A percentile compares a stretch with the other conserved stretches of the same genome.
phyloP scores from a whole-genome alignment of 2,113 vertebrate genomes.

The Cyanoramphus novaezelandiae region DNA sequence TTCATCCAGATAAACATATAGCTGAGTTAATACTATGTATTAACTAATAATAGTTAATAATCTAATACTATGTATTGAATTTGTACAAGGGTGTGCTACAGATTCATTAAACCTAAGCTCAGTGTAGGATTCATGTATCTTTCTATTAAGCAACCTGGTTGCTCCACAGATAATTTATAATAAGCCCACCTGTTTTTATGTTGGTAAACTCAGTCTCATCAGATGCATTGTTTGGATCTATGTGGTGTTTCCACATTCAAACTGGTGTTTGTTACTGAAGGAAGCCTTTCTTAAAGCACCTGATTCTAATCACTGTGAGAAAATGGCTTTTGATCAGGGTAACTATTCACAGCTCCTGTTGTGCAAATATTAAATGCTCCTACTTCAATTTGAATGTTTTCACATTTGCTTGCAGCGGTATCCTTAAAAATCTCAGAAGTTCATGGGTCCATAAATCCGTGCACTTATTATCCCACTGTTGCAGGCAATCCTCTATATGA shows the following conservation, averaged over 20 bases:
- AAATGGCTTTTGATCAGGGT: background rate
- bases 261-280: background rate
- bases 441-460: background rate
- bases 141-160: slow-evolving; percentile 2
- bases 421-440: background rate
- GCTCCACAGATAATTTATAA: background rate
- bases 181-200: background rate
- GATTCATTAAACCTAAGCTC: background rate
- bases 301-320: background rate
- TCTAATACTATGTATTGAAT: background rate
- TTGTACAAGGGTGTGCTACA: background rate
- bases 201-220: background rate
- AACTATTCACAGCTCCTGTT: background rate
- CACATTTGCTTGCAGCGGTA: background rate
- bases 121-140: background rate
- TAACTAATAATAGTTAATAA: background rate
- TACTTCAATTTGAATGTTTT: background rate
- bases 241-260: background rate
- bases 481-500: background rate
- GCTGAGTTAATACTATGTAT: background rate
- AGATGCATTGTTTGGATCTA: background rate
- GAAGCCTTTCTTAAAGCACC: background rate
- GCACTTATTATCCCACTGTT: background rate
- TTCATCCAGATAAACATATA: background rate
- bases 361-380: background rate